These are phyloP conservation scores for Buathra laborator DNA, from an alignment of 2,888 invertebrate species.

Conservation along the genomic window DNA sequence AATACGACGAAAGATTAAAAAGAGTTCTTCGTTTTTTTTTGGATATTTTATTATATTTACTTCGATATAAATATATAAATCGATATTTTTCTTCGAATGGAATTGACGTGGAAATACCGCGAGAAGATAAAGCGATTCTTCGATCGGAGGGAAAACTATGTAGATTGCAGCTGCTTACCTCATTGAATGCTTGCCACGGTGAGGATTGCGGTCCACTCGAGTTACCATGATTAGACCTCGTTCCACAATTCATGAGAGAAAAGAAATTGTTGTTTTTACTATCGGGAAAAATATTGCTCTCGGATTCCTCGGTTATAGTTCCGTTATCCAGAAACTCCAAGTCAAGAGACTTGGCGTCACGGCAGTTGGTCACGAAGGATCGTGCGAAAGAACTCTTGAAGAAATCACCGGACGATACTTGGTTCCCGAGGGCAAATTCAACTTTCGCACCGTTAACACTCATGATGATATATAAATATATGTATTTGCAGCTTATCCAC, in stretches of 20 bases:
- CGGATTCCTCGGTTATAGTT: constrained; percentile 70
- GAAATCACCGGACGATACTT: constrained; percentile 84
- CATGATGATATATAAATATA: constrained; percentile 66
- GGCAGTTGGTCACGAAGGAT: constrained; percentile 85
- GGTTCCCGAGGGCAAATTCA: constrained; percentile 81
- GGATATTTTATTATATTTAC: too few relatives aligned
- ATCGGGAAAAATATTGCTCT: constrained; percentile 57
- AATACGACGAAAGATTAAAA: constrained; percentile 18
- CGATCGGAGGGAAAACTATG: background rate
- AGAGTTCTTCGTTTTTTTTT: background rate
- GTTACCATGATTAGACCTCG: constrained; percentile 23
- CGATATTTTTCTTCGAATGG: background rate
- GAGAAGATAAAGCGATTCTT: background rate
- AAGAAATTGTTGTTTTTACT: constrained; percentile 75
- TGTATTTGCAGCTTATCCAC: background rate
- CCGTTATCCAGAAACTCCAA: constrained; percentile 78
- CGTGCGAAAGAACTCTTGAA: constrained; percentile 87
- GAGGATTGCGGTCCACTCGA: constrained; percentile 61
- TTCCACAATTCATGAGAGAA: constrained; percentile 76
- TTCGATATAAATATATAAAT: background rate
- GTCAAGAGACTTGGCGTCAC: constrained; percentile 84
- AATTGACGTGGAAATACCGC: background rate
- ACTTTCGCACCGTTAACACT: constrained; percentile 75
- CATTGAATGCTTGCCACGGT: constrained; percentile 63
- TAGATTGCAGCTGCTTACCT: constrained; percentile 46